These are phyloP conservation scores for Amphiduros pacificus DNA, from an alignment of 2,888 invertebrate species.

Conservation along the genomic window DNA sequence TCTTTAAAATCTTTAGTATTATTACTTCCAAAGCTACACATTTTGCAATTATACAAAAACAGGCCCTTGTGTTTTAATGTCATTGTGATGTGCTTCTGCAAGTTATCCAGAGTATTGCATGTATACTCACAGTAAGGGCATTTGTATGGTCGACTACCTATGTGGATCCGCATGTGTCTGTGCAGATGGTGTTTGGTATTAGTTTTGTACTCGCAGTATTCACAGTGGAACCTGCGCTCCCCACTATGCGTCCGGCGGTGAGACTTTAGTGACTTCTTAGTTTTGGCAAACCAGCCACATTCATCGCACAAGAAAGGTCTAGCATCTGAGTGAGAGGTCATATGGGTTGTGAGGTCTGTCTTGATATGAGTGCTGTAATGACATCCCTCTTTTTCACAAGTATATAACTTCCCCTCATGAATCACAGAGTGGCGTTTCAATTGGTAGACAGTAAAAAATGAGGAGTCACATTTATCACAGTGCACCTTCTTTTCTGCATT, in stretches of 20 bases:
- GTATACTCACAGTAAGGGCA: constrained; percentile 71
- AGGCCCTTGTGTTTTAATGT: constrained; percentile 79
- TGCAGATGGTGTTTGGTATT: constrained; percentile 51
- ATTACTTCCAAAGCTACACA: constrained; percentile 68
- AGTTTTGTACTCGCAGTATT: constrained; percentile 57
- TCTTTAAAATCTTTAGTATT: constrained; percentile 70
- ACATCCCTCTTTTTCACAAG: constrained; percentile 78
- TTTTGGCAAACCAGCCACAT: constrained; percentile 73
- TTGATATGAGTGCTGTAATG: constrained; percentile 72
- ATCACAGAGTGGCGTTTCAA: neutral
- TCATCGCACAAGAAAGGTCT: constrained; percentile 82
- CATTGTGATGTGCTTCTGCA: constrained; percentile 81
- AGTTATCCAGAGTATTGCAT: constrained; percentile 72
- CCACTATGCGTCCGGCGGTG: constrained; percentile 55
- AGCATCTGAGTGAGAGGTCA: constrained; percentile 78
- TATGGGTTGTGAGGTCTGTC: constrained; percentile 72
- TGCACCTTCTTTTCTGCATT: neutral
- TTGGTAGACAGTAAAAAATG: constrained; percentile 68
- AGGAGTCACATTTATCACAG: constrained; percentile 47
- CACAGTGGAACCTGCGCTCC: constrained; percentile 53
- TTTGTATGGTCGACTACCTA: constrained; percentile 57
- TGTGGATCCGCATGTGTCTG: constrained; percentile 58
- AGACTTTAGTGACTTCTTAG: constrained; percentile 47
- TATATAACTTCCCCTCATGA: constrained; percentile 26
- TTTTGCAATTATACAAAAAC: constrained; percentile 76